phyloP scores from a whole-genome alignment of 2,113 vertebrate genomes.

The Actinemys pallida region DNA sequence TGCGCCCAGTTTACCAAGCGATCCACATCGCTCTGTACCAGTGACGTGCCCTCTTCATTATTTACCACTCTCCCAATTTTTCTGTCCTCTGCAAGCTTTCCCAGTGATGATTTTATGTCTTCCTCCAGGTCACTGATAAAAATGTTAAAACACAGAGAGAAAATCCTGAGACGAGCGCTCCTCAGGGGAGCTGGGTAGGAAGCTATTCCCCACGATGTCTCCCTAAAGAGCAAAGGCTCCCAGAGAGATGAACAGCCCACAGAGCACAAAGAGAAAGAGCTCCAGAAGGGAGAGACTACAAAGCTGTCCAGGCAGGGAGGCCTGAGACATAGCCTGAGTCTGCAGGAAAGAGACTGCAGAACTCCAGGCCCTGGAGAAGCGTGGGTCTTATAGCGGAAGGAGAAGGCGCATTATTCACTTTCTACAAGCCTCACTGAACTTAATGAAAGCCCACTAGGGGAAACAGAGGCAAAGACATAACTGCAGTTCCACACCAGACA shows the following conservation, averaged over 20 bases:
- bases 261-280: neutral
- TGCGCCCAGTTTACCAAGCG: neutral
- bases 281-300: neutral
- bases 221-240: neutral
- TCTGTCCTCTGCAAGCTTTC: neutral
- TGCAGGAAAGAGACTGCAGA: neutral
- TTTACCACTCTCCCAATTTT: neutral
- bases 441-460: neutral
- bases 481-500: neutral
- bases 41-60: neutral
- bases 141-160: neutral
- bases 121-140: neutral
- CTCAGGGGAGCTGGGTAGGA: neutral
- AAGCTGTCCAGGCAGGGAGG: neutral
- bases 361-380: neutral
- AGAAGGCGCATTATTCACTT: neutral
- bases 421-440: neutral
- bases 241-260: neutral
- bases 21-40: neutral
- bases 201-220: neutral
- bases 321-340: neutral
- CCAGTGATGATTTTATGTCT: neutral
- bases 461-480: neutral
- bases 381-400: neutral
- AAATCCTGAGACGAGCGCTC: neutral